Percentiles rank a stretch among this genome's conserved stretches.
phyloP scores from a whole-genome alignment of 2,113 vertebrate genomes.

The Tautogolabrus adspersus region DNA sequence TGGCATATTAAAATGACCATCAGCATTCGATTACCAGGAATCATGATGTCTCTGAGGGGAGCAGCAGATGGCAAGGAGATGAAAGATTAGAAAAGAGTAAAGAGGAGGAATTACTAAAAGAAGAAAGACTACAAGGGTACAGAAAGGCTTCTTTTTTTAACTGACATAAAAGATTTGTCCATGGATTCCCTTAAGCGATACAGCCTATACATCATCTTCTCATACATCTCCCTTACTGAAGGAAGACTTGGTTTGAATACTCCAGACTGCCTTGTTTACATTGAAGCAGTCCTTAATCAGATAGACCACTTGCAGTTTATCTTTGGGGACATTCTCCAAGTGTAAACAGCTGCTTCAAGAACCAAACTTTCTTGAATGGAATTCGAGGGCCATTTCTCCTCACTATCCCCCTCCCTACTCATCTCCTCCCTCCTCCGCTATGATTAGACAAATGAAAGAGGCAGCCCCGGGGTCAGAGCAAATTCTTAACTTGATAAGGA shows the following conservation, averaged over 20 bases:
- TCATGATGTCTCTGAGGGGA: constrained; percentile 97
- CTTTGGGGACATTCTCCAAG: constrained; percentile 81
- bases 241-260: constrained; percentile 76
- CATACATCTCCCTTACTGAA: constrained; percentile 32
- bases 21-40: constrained; percentile 99
- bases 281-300: constrained; percentile 84
- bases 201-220: constrained; percentile 25
- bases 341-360: constrained; percentile 81
- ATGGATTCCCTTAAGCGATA: constrained; percentile 1
- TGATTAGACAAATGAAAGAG: constrained; percentile 79
- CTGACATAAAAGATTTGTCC: not conserved
- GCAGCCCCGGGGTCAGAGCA: constrained; percentile 71
- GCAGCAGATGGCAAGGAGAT: constrained; percentile 58
- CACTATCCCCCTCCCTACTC: constrained; percentile 34
- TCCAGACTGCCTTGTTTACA: constrained; percentile 84
- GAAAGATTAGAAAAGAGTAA: constrained; percentile 51
- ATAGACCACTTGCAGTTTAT: constrained; percentile 84
- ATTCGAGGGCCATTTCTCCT: constrained; percentile 58
- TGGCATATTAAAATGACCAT: constrained; percentile 99
- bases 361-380: constrained; percentile 70
- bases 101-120: constrained; percentile 8
- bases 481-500: constrained; percentile 78
- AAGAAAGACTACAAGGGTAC: constrained; percentile 50
- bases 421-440: constrained; percentile 55
- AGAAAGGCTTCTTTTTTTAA: constrained; percentile 20